phyloP scores from a whole-genome alignment of 2,797 vertebrate species.

The Lateolabrax maculatus region DNA sequence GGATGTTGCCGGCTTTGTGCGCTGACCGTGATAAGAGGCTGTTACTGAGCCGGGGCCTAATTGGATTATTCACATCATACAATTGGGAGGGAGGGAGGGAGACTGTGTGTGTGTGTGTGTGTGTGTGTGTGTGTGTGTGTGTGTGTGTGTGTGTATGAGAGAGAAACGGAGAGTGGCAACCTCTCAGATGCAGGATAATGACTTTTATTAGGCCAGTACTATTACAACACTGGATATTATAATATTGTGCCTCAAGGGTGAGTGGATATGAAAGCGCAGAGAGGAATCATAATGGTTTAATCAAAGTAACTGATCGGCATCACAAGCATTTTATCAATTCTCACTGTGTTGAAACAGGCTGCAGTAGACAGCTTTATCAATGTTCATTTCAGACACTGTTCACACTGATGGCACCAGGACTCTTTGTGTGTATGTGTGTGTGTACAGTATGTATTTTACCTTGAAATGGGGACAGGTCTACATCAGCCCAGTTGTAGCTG shows the following conservation, averaged over 20 bases:
- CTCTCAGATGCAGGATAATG: slow-evolving; percentile 73
- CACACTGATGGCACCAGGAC: slow-evolving; percentile 31
- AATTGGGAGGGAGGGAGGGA: slow-evolving; percentile 56
- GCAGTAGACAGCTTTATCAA: slow-evolving; percentile 46
- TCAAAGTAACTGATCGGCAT: slow-evolving; percentile 69
- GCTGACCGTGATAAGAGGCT: slow-evolving; percentile 81
- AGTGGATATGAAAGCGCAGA: slow-evolving; percentile 55
- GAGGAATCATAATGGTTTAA: slow-evolving; percentile 66
- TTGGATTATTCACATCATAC: slow-evolving; percentile 85
- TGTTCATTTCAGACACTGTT: slow-evolving; percentile 43
- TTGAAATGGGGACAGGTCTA: slow-evolving; percentile 89
- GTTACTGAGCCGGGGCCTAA: slow-evolving; percentile 80
- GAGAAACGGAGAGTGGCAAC: slow-evolving; percentile 45
- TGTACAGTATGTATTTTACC: slow-evolving; percentile 59
- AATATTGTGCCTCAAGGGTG: slow-evolving; percentile 65
- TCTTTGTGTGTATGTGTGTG: slow-evolving; percentile 21
- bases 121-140: slow-evolving; percentile 1
- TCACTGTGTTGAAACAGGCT: slow-evolving; percentile 18
- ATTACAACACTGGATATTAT: slow-evolving; percentile 66
- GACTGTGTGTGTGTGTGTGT: slow-evolving; percentile 23
- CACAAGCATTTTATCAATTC: slow-evolving; percentile 50
- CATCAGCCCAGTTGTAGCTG: slow-evolving; percentile 92
- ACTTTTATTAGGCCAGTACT: slow-evolving; percentile 71
- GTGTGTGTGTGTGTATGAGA: slow-evolving; percentile 11
- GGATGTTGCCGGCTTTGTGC: slow-evolving; percentile 78